These are phyloP conservation scores for Ceratina australensis DNA, from an alignment of 1,140 invertebrate genomes.

Conservation along the genomic window DNA sequence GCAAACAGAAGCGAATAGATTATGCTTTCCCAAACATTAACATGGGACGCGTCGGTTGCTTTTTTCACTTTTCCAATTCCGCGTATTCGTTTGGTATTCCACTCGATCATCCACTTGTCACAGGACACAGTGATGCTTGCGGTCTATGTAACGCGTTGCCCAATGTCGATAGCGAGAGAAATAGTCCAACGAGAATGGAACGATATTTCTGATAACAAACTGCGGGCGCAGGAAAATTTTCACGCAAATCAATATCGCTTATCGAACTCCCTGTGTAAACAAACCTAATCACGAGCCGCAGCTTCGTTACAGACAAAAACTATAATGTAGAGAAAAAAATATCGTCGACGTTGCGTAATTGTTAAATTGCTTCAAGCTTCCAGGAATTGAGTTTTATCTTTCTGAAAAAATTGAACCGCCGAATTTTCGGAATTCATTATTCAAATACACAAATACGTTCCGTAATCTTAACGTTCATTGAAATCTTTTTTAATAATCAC, in stretches of 20 bases:
- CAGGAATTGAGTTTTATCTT: no score
- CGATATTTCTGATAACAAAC: conserved; percentile 34
- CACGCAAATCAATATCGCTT: conserved; percentile 38
- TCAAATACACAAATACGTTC: no score
- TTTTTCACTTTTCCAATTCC: neutral
- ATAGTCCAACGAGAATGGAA: neutral
- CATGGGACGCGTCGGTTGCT: no score
- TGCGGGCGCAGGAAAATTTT: conserved; percentile 32
- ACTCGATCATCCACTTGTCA: neutral
- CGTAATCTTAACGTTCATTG: no score
- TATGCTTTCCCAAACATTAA: neutral
- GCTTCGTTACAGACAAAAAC: neutral
- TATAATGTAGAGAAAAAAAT: neutral
- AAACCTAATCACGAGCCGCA: conserved; percentile 5
- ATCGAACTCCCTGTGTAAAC: conserved; percentile 32
- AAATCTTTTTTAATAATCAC: no score
- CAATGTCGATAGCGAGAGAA: neutral
- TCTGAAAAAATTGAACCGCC: no score
- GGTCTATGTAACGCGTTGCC: neutral
- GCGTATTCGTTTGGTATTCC: no score
- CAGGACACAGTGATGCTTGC: neutral
- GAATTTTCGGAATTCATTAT: no score
- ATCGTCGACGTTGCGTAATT: neutral
- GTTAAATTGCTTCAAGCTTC: neutral
- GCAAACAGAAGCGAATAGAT: no score